These are phyloP conservation scores for Castor canadensis DNA, from an alignment of 2,113 vertebrate genomes.

Conservation along the genomic window DNA sequence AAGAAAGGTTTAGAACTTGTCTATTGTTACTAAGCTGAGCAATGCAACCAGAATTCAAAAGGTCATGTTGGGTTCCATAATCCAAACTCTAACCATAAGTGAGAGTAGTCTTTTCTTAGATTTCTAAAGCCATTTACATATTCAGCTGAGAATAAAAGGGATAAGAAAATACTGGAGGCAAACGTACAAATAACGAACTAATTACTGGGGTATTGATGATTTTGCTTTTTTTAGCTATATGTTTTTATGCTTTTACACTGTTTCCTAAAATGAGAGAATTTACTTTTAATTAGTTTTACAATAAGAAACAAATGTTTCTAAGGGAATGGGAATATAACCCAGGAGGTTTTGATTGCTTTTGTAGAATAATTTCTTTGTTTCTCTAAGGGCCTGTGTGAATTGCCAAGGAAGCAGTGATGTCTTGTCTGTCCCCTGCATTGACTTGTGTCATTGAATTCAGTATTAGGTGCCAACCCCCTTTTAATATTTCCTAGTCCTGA, in stretches of 20 bases:
- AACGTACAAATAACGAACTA: background rate
- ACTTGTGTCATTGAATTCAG: background rate
- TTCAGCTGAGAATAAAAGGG: background rate
- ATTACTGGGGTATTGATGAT: background rate
- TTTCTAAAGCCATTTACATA: background rate
- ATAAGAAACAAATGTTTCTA: background rate
- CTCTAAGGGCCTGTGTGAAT: background rate
- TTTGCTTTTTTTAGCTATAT: background rate
- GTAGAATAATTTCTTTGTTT: background rate
- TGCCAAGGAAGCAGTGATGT: background rate
- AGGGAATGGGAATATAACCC: background rate
- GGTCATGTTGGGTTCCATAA: background rate
- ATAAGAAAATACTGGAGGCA: background rate
- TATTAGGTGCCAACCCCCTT: background rate
- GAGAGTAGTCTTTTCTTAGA: too few relatives aligned
- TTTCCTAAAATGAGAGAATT: background rate
- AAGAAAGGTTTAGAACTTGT: background rate
- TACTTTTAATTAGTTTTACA: slow-evolving; percentile 14
- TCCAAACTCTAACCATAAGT: background rate
- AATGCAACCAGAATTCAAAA: background rate
- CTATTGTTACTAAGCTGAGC: background rate
- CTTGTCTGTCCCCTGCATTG: background rate
- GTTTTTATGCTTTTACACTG: background rate
- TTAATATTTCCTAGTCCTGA: background rate
- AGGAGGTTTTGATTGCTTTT: background rate